Conservation (phyloP, 2,797 vertebrate species). For the Sebastes paucispinis region DNA sequence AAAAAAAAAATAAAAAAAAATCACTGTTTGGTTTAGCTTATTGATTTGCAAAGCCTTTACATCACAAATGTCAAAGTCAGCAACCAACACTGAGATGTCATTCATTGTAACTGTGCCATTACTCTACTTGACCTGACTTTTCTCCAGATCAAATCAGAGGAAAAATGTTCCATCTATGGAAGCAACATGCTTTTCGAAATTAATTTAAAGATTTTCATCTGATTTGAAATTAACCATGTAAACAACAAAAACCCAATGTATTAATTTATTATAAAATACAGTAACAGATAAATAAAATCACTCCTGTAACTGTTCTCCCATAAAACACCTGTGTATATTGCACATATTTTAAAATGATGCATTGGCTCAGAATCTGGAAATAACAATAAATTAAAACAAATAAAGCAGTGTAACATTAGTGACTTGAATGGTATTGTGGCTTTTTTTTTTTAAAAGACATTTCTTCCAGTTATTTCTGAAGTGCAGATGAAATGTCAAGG, state of each 20-base stretch:
- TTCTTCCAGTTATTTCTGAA: slow-evolving; percentile 3
- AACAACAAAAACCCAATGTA: neutral
- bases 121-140: slow-evolving; percentile 9
- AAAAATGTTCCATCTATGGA: neutral
- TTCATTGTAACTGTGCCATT: slow-evolving; percentile 36
- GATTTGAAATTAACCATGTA: slow-evolving; percentile 8
- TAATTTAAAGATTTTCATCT: neutral
- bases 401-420: slow-evolving; percentile 10
- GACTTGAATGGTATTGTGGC: slow-evolving; percentile 12
- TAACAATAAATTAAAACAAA: slow-evolving; percentile 24
- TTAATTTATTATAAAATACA: neutral
- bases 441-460: slow-evolving; percentile 8
- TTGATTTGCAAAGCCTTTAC: slow-evolving; percentile 35
- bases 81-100: slow-evolving; percentile 17
- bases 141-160: neutral
- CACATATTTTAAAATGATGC: slow-evolving; percentile 19
- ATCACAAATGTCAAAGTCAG: slow-evolving; percentile 17
- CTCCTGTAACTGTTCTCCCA: neutral
- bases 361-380: slow-evolving; percentile 38
- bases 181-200: slow-evolving; percentile 19
- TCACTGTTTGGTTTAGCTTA: neutral
- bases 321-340: slow-evolving; percentile 24
- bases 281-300: slow-evolving; percentile 2
- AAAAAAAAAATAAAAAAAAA: neutral
- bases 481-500: slow-evolving; percentile 78